phyloP scores from a whole-genome alignment of 2,888 invertebrate genomes.

The Cephalotes varians region DNA sequence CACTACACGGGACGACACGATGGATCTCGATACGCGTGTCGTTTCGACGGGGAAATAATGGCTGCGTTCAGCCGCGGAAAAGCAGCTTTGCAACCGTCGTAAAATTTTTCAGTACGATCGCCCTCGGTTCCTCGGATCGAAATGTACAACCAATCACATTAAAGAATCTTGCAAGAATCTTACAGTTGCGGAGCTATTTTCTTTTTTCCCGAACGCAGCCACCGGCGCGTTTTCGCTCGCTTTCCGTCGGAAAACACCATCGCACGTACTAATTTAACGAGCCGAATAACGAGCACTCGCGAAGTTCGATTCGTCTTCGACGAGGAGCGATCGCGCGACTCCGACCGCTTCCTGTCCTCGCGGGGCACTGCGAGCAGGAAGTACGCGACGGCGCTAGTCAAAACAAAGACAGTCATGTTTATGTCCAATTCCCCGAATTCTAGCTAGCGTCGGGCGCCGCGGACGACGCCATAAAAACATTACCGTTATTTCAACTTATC shows the following conservation, averaged over 20 bases:
- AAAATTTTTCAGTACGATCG: too few species aligned
- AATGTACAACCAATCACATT: too few species aligned
- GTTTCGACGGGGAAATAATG: not conserved
- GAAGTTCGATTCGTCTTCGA: not conserved
- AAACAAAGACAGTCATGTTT: not conserved
- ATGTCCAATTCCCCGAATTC: not conserved
- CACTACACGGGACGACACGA: not conserved
- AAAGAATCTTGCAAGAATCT: too few species aligned
- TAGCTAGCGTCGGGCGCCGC: not conserved
- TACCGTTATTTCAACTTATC: too few species aligned
- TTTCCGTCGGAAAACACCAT: too few species aligned
- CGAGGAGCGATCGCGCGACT: not conserved
- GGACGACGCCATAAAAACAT: not conserved
- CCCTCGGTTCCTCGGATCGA: too few species aligned
- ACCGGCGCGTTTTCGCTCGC: not conserved
- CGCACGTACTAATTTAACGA: not conserved
- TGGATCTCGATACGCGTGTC: not conserved
- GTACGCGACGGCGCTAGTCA: not conserved
- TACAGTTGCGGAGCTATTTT: too few species aligned
- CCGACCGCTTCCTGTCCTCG: too few species aligned
- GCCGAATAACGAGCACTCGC: not conserved
- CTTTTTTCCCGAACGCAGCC: too few species aligned
- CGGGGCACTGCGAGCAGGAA: not conserved
- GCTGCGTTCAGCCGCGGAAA: too few species aligned
- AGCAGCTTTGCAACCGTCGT: too few species aligned